Base-by-base conservation (phyloP, 1,140 invertebrate genomes). In the Andrena cerasifolii region DNA sequence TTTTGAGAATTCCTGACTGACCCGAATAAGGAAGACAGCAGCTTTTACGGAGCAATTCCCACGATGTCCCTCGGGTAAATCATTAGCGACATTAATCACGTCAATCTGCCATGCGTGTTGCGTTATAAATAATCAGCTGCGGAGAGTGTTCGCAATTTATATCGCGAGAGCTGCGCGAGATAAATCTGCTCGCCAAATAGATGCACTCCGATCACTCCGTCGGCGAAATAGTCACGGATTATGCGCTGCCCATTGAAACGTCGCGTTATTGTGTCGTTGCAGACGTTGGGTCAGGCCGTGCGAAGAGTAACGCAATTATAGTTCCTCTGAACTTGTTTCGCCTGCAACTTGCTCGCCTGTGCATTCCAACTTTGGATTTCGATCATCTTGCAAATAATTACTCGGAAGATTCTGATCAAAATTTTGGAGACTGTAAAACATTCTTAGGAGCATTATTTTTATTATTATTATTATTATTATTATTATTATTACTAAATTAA, bases 81-180 rank as follows among this genome's bases (percentile, higher is more conserved):
- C 62, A 56, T 75, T 56, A 45, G 51, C 47, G 61, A 8, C 28
- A 56, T 56, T 67, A 54, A 75, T 67, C 51, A 54, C 58, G 36
- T 1, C 3, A n/a, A 5, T 6, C 14, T 14, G 24, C 8, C 8
- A 4, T 8, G 21, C 28, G 24, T 6, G 62, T 31, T 36, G 43
- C 67, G 63, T 68, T 73, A 59, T 62, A 68, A 83, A 82, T 82
- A 83, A 82, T 82, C 67, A 47, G 21, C 8, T 10, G 10, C 10
- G n/a, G 28, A 45, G 51, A 68, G 66, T 51, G 49, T 40, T 61
- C n/a, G 77, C 56, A 51, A 83, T 83, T 78, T 63, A 77, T 63
- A 56, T 62, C 28, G 53, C 28, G 49, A 26, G 14, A 21, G 63
- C 40, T 58, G 72, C 36, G 8, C 53, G 65, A 54, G 53, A 53